A percentile compares a stretch with the other conserved stretches of the same genome.
Conservation (phyloP, 2,888 invertebrate species). For the Antheraea yamamai region DNA sequence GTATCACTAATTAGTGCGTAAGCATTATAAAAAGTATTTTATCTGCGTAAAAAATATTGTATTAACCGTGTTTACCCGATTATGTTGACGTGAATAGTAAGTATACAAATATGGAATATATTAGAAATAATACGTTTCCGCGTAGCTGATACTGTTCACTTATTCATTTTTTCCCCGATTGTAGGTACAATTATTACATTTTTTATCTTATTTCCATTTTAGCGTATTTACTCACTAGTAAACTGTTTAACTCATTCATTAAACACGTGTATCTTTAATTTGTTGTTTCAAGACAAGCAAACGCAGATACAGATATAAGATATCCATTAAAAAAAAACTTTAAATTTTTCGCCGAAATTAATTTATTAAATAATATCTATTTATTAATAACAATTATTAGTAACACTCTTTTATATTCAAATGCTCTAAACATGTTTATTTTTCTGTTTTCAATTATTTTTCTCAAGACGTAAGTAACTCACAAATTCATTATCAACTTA, state of each 20-base stretch:
- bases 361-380: no score
- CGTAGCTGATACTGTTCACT: background rate
- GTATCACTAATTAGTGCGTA: background rate
- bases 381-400: no score
- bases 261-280: background rate
- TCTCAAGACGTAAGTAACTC: no score
- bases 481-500: no score
- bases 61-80: background rate
- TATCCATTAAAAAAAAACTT: background rate
- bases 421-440: no score
- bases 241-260: background rate
- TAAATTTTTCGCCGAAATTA: no score
- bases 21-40: background rate
- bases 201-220: background rate
- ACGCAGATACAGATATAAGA: background rate
- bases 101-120: slow-evolving; percentile 6
- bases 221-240: background rate
- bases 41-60: slow-evolving; percentile 1
- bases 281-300: background rate
- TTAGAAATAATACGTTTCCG: background rate
- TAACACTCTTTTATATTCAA: no score
- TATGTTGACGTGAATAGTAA: background rate
- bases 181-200: background rate
- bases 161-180: background rate
- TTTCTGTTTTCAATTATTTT: no score